phyloP scores from a whole-genome alignment of 2,113 vertebrate genomes.

The Cebidichthys violaceus region DNA sequence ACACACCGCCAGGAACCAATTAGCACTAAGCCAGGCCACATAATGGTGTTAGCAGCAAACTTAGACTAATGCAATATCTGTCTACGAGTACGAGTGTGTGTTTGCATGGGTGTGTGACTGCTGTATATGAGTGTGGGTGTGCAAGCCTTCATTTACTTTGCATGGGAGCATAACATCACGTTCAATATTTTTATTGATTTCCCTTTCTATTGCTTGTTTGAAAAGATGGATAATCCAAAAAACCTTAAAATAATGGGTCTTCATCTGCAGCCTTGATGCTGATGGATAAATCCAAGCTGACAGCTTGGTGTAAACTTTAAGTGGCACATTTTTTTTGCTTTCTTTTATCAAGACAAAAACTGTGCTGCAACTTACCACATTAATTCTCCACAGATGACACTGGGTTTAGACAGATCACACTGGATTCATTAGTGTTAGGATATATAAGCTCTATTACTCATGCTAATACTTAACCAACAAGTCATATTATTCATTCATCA shows the following conservation, averaged over 20 bases:
- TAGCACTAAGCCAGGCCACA: slow-evolving; percentile 66
- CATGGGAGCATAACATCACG: background rate
- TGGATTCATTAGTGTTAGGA: slow-evolving; percentile 62
- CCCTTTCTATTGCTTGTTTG: background rate
- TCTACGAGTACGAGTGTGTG: slow-evolving; percentile 16
- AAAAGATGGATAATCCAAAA: slow-evolving; percentile 14
- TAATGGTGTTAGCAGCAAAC: slow-evolving; percentile 65
- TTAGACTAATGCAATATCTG: slow-evolving; percentile 28
- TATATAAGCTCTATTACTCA: slow-evolving; percentile 53
- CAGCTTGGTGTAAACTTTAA: slow-evolving; percentile 31
- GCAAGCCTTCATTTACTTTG: slow-evolving; percentile 9
- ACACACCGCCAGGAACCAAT: slow-evolving; percentile 68
- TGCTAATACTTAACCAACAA: slow-evolving; percentile 41
- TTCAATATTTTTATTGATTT: slow-evolving; percentile 19
- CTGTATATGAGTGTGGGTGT: slow-evolving; percentile 6
- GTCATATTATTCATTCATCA: slow-evolving; percentile 55
- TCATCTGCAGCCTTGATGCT: background rate
- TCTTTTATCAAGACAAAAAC: slow-evolving; percentile 40
- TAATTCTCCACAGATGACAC: slow-evolving; percentile 53
- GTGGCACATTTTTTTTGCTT: slow-evolving; percentile 16
- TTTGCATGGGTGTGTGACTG: slow-evolving; percentile 16
- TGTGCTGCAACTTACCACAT: background rate
- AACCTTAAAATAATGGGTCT: slow-evolving; percentile 14
- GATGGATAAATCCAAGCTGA: slow-evolving; percentile 41
- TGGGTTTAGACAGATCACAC: slow-evolving; percentile 40